These are phyloP conservation scores for Falco cherrug DNA, from an alignment of 2,797 vertebrate species.

Conservation along the genomic window DNA sequence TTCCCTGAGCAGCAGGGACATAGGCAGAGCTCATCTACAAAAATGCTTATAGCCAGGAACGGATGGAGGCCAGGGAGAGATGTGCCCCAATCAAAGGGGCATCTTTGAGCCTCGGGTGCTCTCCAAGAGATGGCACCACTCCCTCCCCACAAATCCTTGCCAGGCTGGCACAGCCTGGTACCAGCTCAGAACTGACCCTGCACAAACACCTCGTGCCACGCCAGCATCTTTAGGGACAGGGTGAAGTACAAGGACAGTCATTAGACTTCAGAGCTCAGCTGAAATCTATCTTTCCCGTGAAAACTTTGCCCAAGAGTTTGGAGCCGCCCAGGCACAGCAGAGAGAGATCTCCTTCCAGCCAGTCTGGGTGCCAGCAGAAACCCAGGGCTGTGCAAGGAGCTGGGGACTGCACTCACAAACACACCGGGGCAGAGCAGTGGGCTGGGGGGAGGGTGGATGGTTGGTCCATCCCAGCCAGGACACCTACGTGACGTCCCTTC, in stretches of 20 bases:
- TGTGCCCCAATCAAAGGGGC: not conserved
- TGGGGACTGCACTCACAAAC: not conserved
- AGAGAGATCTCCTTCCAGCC: not conserved
- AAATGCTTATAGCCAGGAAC: not conserved
- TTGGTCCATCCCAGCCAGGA: not conserved
- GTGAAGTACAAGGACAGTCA: slow-evolving; percentile 28
- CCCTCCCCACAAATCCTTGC: not conserved
- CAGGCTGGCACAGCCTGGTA: not conserved
- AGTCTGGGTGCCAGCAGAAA: not conserved
- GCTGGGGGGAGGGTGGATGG: not conserved
- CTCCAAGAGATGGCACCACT: not conserved
- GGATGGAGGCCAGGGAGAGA: not conserved
- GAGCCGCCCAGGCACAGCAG: accelerated
- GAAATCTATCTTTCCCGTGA: not conserved
- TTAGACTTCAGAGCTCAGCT: slow-evolving; percentile 6
- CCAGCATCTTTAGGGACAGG: not conserved
- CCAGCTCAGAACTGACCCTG: not conserved
- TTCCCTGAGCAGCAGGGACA: not conserved
- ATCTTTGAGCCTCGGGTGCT: not conserved
- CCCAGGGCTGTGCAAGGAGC: not conserved
- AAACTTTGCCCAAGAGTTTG: not conserved
- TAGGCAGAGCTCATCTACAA: not conserved
- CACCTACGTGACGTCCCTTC: slow-evolving; percentile 91
- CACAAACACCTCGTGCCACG: not conserved
- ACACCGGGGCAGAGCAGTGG: not conserved